Base-by-base conservation (phyloP, 2,888 invertebrate genomes). In the Magallana nippona region DNA sequence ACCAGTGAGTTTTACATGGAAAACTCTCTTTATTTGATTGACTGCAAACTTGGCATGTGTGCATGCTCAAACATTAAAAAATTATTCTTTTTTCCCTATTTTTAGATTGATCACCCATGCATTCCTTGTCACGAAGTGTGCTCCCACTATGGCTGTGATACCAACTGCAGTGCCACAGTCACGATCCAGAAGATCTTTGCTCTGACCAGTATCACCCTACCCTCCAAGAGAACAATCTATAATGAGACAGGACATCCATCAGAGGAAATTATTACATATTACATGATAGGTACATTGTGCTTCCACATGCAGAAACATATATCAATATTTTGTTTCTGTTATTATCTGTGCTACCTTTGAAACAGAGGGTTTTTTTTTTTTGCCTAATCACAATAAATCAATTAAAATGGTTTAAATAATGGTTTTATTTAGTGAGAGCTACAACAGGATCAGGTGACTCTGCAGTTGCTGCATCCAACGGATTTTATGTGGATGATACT, bases 401-500 rank as follows among this genome's bases (percentile, higher is more conserved):
- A 77, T 15, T 22, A 27, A 27, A 77, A 77, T 77, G 27, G 5
- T 22, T 77, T 77, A 11, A 77, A 5, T 5, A 22, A 22, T 77
- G 27, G 27, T 77, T 15, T 15, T 27, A 10, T 80, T 85, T 80
- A 91, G 91, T 91, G 44, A 89, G 87, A 78, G 90, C 89, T 10
- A 83, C 89, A 10, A 82, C 90, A 55, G 91, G 88, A 56, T 91
- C 90, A 8, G 91, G 91, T 32, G 83, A 84, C 3, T 57, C 78
- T 0, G 87, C 82, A 0, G 60, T 87, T 22, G 71, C 81, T 15
- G 88, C 89, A 0, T 89, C 90, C 11, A 84, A 89, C 83, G 89
- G 90, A 15, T 91, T 90, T 78, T 90, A 87, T 56, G 82, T 91
- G 27, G 91, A 91, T 77, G 82, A 84, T 1, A 89, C 89, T 10